Evolutionary conservation across 2,113 vertebrate species (phyloP).

Genomic region (Vulpes ferrilata): DNA sequence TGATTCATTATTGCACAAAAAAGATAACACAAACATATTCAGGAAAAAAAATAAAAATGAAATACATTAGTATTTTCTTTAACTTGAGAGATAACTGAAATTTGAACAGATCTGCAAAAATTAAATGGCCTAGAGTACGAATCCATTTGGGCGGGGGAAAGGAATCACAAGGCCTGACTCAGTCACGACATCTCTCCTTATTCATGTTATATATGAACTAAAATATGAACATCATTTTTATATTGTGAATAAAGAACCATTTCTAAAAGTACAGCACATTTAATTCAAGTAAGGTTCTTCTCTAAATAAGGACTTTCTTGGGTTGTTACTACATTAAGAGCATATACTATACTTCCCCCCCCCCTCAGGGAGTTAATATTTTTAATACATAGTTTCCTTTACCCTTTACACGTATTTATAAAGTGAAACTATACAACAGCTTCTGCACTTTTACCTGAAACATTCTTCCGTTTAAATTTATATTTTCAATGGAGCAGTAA

Average conservation of each 20-base stretch:
- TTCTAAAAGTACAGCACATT: neutral
- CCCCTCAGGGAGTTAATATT: neutral
- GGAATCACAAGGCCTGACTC: neutral
- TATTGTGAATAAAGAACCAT: neutral
- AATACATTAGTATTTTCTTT: neutral
- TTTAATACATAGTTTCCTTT: neutral
- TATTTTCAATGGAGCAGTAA: neutral
- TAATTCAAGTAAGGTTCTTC: neutral
- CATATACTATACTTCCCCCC: neutral
- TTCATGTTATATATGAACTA: neutral
- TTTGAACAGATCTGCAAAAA: constrained; percentile 34
- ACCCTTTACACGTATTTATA: neutral
- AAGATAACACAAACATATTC: neutral
- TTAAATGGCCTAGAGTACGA: neutral
- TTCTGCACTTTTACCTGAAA: neutral
- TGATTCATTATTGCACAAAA: constrained; percentile 21
- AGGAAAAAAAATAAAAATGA: neutral
- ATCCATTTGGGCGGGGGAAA: neutral
- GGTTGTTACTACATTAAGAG: neutral
- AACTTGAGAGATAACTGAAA: constrained; percentile 70
- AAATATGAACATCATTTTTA: neutral
- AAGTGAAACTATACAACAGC: neutral
- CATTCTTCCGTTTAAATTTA: neutral
- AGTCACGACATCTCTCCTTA: neutral
- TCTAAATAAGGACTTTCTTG: neutral